A percentile compares a stretch with the other conserved stretches of the same genome.
Conservation (phyloP, 2,888 invertebrate genomes). For the Chrysolina americana region DNA sequence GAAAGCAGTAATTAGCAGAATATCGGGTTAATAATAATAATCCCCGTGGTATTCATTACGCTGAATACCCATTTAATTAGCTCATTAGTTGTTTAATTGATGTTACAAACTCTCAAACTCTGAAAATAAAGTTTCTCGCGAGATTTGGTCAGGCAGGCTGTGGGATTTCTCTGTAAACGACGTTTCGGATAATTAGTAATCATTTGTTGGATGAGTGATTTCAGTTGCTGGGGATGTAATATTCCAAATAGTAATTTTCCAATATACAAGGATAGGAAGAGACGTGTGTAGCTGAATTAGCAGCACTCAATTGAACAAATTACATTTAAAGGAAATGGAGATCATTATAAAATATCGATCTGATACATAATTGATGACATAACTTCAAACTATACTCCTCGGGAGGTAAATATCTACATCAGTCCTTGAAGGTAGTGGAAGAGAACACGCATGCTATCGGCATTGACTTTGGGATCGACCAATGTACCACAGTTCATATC, state of each 20-base stretch:
- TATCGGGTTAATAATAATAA: constrained; percentile 63
- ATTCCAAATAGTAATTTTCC: not conserved
- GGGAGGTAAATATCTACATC: no score
- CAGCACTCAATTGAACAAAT: no score
- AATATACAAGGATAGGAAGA: not conserved
- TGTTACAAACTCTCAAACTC: constrained; percentile 63
- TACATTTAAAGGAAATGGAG: not conserved
- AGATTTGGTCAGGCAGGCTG: constrained; percentile 41
- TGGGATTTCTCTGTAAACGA: constrained; percentile 25
- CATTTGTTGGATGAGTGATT: constrained; percentile 20
- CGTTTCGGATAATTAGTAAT: constrained; percentile 31
- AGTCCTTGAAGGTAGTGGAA: no score
- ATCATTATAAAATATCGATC: no score
- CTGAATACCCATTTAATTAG: constrained; percentile 72
- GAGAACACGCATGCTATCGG: no score
- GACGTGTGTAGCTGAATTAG: no score
- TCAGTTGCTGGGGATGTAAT: not conserved
- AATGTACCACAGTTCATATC: no score
- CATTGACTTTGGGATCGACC: no score
- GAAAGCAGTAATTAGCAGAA: constrained; percentile 61
- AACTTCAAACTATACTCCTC: no score
- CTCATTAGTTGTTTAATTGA: constrained; percentile 72
- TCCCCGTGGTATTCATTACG: constrained; percentile 68
- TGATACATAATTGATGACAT: no score
- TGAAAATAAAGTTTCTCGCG: constrained; percentile 52